Percentiles rank a stretch among this genome's conserved stretches.
Conservation (phyloP, 2,113 vertebrate genomes). For the Phainopepla nitens region DNA sequence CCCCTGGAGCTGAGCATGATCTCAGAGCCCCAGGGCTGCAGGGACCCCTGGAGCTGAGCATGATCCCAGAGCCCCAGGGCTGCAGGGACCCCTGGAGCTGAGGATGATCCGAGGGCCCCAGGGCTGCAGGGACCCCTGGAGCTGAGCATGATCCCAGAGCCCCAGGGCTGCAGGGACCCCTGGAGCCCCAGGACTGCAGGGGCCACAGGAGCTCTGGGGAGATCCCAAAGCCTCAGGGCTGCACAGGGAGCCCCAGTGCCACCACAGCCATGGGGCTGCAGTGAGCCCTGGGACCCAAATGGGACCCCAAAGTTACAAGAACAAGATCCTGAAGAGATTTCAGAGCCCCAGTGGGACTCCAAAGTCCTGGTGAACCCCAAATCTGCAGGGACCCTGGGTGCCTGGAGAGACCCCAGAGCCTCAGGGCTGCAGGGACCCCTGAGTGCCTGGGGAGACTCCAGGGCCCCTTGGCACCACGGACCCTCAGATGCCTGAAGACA, state of each 20-base stretch:
- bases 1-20: too few species aligned
- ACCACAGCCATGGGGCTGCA: not conserved
- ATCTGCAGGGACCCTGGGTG: not conserved
- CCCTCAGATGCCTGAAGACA: not conserved
- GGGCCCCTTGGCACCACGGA: not conserved
- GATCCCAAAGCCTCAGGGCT: too few species aligned
- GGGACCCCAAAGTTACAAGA: not conserved
- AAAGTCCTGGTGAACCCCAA: not conserved
- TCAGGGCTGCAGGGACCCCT: not conserved
- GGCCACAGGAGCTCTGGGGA: too few species aligned
- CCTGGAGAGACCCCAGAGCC: not conserved
- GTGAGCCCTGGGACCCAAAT: rapidly evolving
- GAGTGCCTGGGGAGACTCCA: not conserved
- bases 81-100: too few species aligned
- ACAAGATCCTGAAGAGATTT: not conserved
- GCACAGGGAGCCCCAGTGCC: not conserved
- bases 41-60: too few species aligned
- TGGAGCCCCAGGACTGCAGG: too few species aligned
- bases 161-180: too few species aligned
- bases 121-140: too few species aligned
- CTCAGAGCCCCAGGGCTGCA: too few species aligned
- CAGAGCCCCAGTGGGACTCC: not conserved
- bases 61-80: too few species aligned
- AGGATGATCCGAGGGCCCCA: too few species aligned
- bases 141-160: too few species aligned